Base-by-base conservation (phyloP, 2,888 invertebrate genomes). In the Troides oblongomaculatus region DNA sequence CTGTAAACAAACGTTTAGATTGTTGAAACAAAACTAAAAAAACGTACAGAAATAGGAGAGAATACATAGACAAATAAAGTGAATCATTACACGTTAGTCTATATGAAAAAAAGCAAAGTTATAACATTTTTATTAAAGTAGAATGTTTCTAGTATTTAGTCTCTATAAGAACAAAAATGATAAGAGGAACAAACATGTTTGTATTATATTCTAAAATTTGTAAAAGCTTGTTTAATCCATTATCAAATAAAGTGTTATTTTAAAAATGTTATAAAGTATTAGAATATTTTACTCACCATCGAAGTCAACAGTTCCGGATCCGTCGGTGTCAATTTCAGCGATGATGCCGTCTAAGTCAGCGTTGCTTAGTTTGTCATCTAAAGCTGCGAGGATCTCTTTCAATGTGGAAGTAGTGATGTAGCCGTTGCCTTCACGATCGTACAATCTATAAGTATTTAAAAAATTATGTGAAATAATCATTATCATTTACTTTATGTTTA, bases 251-350 rank as follows among this genome's bases (percentile, higher is more conserved):
- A 18, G 12, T 10, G 58, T 43, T 39, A 60, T 21, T 30, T 56
- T 36, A 14, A 50, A 50, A 71, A 86, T 90, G n/a, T 53, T 53
- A n/a, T 18, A 53, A 53, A 53, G 53, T 53, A 7, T 53, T n/a
- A 7, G 53, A 18, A 7, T n/a, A 50, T 50, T 53, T 53, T 46
- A 46, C 46, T 46, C 46, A 98, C 98, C 99, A 94, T 99, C 99
- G 88, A 99, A 99, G 91, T 99, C 99, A 76, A 99, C 99, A 75
- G 99, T 99, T 84, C 99, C 99, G 75, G 98, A 98, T 68, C 99
- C 99, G 89, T 99, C 99, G 72, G 98, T 98, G 92, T 99, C 99
- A 81, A 99, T 99, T 93, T 99, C 99, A 80, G 97, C 96, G 86
- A 99, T 99, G 93, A 99, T 99, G 77, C 98, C 98, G 85, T 99